Evolutionary conservation across 2,797 vertebrate genomes (phyloP), one percentile per base, ranked within the genome.

Genomic region (Geotrypetes seraphini): DNA sequence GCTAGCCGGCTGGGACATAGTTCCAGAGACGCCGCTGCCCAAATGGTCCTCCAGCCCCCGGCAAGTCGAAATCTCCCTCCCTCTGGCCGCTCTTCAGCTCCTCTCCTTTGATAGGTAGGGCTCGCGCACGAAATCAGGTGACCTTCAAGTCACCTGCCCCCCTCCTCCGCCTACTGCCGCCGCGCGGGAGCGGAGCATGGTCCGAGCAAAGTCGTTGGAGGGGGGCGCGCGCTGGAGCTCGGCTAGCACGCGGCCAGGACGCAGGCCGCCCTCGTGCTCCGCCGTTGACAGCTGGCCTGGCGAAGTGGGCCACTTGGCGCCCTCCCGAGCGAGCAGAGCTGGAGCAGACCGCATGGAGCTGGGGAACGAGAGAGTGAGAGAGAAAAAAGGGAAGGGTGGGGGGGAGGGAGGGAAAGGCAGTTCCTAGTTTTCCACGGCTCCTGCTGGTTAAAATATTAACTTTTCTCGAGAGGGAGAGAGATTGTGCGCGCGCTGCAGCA

Each of bases 1-100:
- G 36, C 67, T 68, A 31, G 77, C 66, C 5, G 81, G 60, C 40
- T 90, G 83, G 43, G 75, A 78, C 74, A 77, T 77, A 30, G 48
- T 83, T 42, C 57, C 66, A 36, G 55, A 12, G 23, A 51, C 66
- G 65, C 73, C 67, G 58, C 39, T 47, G 50, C 36, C 47, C n/a
- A n/a, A 43, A 29, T 31, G 14, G 19, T 43, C 36, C 42, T 61
- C 27, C 19, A 43, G 28, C 36, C 37, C 31, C 21, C 22, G 32
- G 32, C 9, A 19, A n/a, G n/a, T n/a, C n/a, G n/a, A n/a, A n/a
- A n/a, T n/a, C n/a, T n/a, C 12, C 35, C 33, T 23, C 7, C 26
- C 34, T 19, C 15, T 30, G 34, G 16, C 28, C 28, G 25, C 16
- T 32, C 22, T 19, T 12, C 32, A 6, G 33, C 25, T 35, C 41